A percentile compares a stretch with the other conserved stretches of the same genome.
phyloP scores from a whole-genome alignment of 1,140 invertebrate species.

The Drosophila obscura region DNA sequence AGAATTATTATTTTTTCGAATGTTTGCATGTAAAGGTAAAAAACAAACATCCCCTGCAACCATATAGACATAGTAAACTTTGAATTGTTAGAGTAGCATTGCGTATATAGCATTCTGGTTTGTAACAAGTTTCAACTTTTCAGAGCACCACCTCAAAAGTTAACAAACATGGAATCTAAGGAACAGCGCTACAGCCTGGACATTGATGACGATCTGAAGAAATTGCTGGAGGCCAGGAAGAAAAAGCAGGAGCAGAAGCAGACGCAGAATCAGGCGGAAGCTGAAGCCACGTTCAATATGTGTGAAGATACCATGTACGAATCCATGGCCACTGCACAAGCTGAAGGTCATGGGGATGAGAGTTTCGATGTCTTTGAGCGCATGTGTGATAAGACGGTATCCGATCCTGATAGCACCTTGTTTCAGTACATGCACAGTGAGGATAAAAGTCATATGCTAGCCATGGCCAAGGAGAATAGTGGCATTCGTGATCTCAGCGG shows the following conservation, averaged over 20 bases:
- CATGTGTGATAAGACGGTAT: conserved; percentile 78
- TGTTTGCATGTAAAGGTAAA: conserved; percentile 33
- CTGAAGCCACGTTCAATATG: conserved; percentile 10
- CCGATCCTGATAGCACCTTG: conserved; percentile 76
- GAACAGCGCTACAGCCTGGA: conserved; percentile 54
- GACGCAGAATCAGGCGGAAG: background rate
- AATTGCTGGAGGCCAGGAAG: conserved; percentile 22
- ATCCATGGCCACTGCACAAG: background rate
- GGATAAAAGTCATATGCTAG: conserved; percentile 60
- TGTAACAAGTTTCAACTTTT: conserved; percentile 5
- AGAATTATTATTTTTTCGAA: conserved; percentile 1
- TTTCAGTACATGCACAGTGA: conserved; percentile 72
- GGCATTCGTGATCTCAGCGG: conserved; percentile 19
- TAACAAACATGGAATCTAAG: conserved; percentile 21
- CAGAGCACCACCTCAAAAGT: conserved; percentile 14
- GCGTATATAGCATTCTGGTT: too few relatives aligned
- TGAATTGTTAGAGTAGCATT: background rate
- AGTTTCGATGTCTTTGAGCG: conserved; percentile 71
- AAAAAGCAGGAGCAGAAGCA: conserved; percentile 11
- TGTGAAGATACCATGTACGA: conserved; percentile 29
- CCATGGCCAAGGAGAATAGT: conserved; percentile 56
- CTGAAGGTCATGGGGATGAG: conserved; percentile 39
- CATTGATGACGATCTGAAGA: conserved; percentile 44
- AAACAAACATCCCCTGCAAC: background rate
- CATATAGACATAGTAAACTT: conserved; percentile 5